A percentile compares a stretch with the other conserved stretches of the same genome.
Evolutionary conservation across 2,888 invertebrate species (phyloP).

Genomic region (Clivina fossor): DNA sequence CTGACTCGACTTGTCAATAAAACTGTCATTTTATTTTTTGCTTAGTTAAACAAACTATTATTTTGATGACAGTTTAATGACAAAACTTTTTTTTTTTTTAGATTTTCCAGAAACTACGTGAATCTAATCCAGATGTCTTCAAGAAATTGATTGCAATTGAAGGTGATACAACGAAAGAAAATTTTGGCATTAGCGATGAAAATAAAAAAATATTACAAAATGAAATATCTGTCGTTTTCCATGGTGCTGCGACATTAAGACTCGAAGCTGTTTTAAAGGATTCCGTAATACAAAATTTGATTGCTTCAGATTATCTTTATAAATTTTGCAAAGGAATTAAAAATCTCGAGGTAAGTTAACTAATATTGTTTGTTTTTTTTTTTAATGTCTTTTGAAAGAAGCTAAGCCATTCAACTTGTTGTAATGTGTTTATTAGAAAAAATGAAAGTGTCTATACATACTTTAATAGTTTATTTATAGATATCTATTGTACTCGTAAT

Average conservation of each 20-base stretch:
- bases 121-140: constrained; percentile 50
- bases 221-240: constrained; percentile 62
- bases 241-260: constrained; percentile 66
- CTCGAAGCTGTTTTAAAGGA: constrained; percentile 63
- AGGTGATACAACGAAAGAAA: constrained; percentile 52
- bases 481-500: too few species aligned
- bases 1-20: too few species aligned
- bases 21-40: too few species aligned
- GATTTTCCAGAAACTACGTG: constrained; percentile 46
- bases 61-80: too few species aligned
- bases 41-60: too few species aligned
- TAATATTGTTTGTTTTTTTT: background rate
- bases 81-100: constrained; percentile 44
- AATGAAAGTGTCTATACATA: too few species aligned
- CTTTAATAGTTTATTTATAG: too few species aligned
- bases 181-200: constrained; percentile 49
- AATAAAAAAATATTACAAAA: constrained; percentile 52
- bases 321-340: constrained; percentile 43
- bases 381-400: too few species aligned
- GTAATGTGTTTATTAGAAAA: too few species aligned
- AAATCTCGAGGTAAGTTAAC: constrained; percentile 39
- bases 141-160: constrained; percentile 56
- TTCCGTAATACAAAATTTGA: constrained; percentile 62
- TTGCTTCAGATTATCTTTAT: constrained; percentile 59
- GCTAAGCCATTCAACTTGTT: too few species aligned